These are phyloP conservation scores for Drosophila littoralis DNA, from an alignment of 1,140 invertebrate species.

Conservation along the genomic window DNA sequence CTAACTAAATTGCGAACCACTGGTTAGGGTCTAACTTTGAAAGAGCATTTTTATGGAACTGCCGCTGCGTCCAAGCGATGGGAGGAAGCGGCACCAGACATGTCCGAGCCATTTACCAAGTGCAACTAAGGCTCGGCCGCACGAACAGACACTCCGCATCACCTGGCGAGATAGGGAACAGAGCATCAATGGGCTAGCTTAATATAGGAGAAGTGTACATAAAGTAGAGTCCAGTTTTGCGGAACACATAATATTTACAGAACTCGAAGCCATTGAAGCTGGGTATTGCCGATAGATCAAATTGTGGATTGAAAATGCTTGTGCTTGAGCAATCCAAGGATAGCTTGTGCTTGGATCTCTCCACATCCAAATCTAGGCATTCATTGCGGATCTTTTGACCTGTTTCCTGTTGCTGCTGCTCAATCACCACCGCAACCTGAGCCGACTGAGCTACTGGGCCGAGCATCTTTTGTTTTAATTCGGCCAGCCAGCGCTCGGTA, in stretches of 20 bases:
- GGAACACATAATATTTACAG: background rate
- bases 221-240: background rate
- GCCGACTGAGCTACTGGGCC: background rate
- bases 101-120: constrained; percentile 8
- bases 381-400: background rate
- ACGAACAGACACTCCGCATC: background rate
- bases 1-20: background rate
- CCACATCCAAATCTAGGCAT: background rate
- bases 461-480: background rate
- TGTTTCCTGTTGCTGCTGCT: background rate
- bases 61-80: background rate
- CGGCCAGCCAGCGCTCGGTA: background rate
- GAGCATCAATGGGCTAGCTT: background rate
- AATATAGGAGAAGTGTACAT: background rate
- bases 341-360: background rate
- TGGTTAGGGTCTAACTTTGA: background rate
- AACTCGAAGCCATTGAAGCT: background rate
- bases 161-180: constrained; percentile 5
- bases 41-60: background rate
- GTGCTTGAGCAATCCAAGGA: background rate
- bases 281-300: background rate
- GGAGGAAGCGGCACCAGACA: background rate
- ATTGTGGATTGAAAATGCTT: background rate
- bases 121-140: constrained; percentile 16
- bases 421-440: background rate